Percentiles rank a stretch among this genome's conserved stretches.
Evolutionary conservation across 2,797 vertebrate species (phyloP).

Genomic region (Scomberomorus guttatus): DNA sequence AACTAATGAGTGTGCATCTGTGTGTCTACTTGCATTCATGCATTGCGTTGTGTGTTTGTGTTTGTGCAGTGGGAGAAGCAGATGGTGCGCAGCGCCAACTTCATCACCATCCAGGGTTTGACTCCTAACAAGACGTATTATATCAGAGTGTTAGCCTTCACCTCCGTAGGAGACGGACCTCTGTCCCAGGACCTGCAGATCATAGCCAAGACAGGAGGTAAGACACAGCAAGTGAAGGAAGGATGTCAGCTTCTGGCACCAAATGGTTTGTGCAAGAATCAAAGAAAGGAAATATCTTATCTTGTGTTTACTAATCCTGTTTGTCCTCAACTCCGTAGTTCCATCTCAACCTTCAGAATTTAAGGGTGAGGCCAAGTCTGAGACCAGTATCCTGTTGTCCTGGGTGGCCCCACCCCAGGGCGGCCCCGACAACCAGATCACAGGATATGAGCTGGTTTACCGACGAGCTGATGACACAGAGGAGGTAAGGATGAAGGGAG

Average conservation of each 20-base stretch:
- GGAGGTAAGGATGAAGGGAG: constrained; percentile 85
- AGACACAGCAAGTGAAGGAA: background rate
- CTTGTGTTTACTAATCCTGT: constrained; percentile 7
- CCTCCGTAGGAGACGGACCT: constrained; percentile 98
- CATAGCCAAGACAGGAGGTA: constrained; percentile 98
- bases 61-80: constrained; percentile 93
- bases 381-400: constrained; percentile 96
- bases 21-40: constrained; percentile 21
- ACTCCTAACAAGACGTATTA: constrained; percentile 98
- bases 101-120: constrained; percentile 95
- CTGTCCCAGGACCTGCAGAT: constrained; percentile 98
- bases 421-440: constrained; percentile 93
- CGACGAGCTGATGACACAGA: constrained; percentile 92
- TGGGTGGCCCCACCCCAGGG: constrained; percentile 94
- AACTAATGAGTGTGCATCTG: constrained; percentile 14
- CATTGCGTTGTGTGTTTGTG: constrained; percentile 13
- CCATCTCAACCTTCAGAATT: constrained; percentile 96
- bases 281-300: background rate
- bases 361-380: constrained; percentile 97
- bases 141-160: constrained; percentile 97
- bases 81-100: constrained; percentile 95
- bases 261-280: background rate
- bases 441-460: constrained; percentile 94
- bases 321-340: constrained; percentile 79
- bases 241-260: background rate